phyloP scores from a whole-genome alignment of 1,140 invertebrate genomes.

The Drosophila orosa region DNA sequence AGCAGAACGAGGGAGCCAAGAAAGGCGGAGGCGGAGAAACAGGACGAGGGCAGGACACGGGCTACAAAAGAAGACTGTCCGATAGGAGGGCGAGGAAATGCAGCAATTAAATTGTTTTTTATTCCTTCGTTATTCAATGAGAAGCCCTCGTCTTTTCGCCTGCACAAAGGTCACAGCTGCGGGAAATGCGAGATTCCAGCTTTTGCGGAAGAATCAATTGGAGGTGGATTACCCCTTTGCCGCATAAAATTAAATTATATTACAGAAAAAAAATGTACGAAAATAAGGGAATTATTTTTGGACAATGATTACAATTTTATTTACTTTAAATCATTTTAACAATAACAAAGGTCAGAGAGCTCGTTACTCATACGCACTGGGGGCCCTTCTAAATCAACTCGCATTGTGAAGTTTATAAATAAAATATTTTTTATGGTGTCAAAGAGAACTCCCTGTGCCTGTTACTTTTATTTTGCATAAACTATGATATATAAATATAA shows the following conservation, averaged over 20 bases:
- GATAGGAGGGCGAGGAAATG: slow-evolving; percentile 24
- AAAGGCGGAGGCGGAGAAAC: slow-evolving; percentile 2
- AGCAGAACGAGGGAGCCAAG: neutral
- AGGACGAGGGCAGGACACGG: slow-evolving; percentile 44
- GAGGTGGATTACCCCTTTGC: neutral
- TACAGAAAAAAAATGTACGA: neutral
- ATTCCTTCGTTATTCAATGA: slow-evolving; percentile 22
- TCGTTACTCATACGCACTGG: neutral
- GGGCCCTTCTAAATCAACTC: neutral
- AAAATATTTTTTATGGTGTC: neutral
- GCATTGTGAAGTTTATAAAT: no score
- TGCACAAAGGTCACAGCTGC: slow-evolving; percentile 4
- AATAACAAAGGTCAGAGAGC: no score
- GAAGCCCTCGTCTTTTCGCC: slow-evolving; percentile 8
- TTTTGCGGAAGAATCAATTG: slow-evolving; percentile 7
- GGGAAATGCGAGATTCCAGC: neutral
- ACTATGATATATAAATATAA: neutral
- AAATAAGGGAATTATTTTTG: neutral
- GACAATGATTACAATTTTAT: neutral
- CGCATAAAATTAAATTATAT: neutral
- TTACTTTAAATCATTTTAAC: neutral
- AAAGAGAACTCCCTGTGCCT: no score
- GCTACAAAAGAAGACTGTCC: slow-evolving; percentile 53
- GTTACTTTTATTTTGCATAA: neutral
- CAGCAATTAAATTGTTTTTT: slow-evolving; percentile 40